Evolutionary conservation across 2,888 invertebrate genomes (phyloP), one percentile per base, ranked within the genome.

Genomic region (Acrobasis consociella): DNA sequence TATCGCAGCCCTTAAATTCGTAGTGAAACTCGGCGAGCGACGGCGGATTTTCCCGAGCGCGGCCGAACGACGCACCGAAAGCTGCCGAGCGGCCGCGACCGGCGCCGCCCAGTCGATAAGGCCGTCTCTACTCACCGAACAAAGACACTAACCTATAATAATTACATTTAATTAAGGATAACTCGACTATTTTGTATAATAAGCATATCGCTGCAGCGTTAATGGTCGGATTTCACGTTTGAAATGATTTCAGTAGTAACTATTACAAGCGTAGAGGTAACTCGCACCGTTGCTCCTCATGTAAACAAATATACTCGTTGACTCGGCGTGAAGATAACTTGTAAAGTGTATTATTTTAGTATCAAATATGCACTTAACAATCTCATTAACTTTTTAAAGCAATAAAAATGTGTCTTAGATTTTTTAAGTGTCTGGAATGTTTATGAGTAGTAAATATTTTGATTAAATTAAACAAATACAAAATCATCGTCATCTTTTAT

Each of bases 61-160:
- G 62, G 64, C 74, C 91, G 91, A 89, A 74, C 71, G 70, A 74
- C 74, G 72, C 72, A 69, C 74, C 84, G 84, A 85, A 73, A 66
- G 72, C 75, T 77, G 69, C 80, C 82, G 88, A 89, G 73, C 82
- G 80, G 80, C 81, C 79, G 78, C 86, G 81, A 84, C 80, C 83
- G 90, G 89, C 87, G 89, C 91, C 91, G 91, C 93, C 92, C 90
- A 93, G 93, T 93, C 93, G 92, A 93, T 93, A 93, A 89, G 91
- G 89, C 88, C 84, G 87, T 88, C 90, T 91, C 90, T 82, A 86
- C 87, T 84, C 80, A 76, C 84, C 81, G 88, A 89, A 92, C 92
- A 92, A 92, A 92, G 91, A 90, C 89, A 89, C 87, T 89, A 88
- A 87, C 89, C 89, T 87, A 89, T 91, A 90, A 91, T 91, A 91